Evolutionary conservation across 2,797 vertebrate species (phyloP), one percentile per base, ranked within the genome.

Genomic region (Dendrocincla tyrannina): DNA sequence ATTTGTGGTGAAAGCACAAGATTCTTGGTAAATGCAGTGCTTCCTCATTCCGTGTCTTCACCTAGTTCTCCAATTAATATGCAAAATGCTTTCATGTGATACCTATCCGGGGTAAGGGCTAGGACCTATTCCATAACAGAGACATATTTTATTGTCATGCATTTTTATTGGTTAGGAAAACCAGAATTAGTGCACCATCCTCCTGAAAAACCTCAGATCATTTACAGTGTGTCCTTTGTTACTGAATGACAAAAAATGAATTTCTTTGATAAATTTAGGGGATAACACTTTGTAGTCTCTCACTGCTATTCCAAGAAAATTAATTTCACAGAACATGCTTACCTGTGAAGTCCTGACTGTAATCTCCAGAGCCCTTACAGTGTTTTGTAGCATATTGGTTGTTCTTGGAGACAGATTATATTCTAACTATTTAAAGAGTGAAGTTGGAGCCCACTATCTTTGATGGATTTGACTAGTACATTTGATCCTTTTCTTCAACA

Each of bases 281-380:
- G 37, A 39, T 32, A 60, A 49, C 18, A 79, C n/a, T 46, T 81
- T 87, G 56, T 62, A 27, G 23, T 62, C 55, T 92, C 87, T 62
- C 46, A 52, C 35, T 64, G 39, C 52, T 56, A 63, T 63, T 24
- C 28, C 24, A 68, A 42, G 41, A 42, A 62, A 52, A 79, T 53
- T 50, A 68, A 35, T 72, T 53, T 70, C 93, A 74, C 24, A 60
- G 59, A 96, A 81, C 62, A 53, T 49, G 30, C 80, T 49, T 96
- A 98, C 98, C 98, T 98, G 98, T 98, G 91, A 98, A 99, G 72
- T 98, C 86, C 81, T 94, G 93, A 64, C 96, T 97, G 98, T 98
- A 78, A 98, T 47, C 98, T 98, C 98, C 10, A 97, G 98, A 14
- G 96, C 89, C 78, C 78, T 97, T 89, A 98, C 98, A 83, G 98